Conservation (phyloP, 92 coral and sea anemone species). For the Phenganax stokvisi region DNA sequence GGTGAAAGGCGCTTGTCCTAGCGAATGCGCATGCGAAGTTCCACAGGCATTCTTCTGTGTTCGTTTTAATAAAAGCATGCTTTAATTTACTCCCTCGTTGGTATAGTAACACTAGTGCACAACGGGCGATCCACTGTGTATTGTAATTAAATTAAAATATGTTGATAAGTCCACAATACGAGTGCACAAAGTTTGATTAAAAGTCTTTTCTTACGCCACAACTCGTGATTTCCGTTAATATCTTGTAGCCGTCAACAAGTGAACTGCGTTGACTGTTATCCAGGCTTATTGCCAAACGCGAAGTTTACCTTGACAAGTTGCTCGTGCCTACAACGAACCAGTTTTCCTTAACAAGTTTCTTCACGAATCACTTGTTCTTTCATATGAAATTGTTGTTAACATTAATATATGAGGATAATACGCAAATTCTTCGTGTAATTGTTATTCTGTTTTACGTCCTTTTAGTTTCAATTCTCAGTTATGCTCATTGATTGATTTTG, state of each 20-base stretch:
- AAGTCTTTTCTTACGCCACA: constrained; percentile 17
- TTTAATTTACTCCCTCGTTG: constrained; percentile 15
- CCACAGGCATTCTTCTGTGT: not conserved
- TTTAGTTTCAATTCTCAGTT: not conserved
- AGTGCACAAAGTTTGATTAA: constrained; percentile 27
- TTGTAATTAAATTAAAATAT: constrained; percentile 38
- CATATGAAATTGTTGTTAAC: not conserved
- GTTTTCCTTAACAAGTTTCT: not conserved
- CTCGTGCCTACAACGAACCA: not conserved
- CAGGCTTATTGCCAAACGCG: constrained; percentile 1
- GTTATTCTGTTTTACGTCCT: constrained; percentile 5
- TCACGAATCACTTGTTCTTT: not conserved
- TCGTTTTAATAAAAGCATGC: not conserved
- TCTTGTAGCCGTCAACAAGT: not conserved
- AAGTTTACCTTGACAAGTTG: not conserved
- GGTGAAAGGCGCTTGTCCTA: no score
- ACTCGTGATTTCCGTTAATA: not conserved
- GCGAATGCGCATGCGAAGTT: not conserved
- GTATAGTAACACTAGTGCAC: not conserved
- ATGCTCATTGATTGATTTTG: not conserved
- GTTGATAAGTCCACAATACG: constrained; percentile 38
- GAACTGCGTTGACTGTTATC: not conserved
- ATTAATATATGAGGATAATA: not conserved
- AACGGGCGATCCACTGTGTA: constrained; percentile 18
- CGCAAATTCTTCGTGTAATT: not conserved